These are phyloP conservation scores for Junonia oenone DNA, from an alignment of 2,888 invertebrate genomes.

Conservation along the genomic window DNA sequence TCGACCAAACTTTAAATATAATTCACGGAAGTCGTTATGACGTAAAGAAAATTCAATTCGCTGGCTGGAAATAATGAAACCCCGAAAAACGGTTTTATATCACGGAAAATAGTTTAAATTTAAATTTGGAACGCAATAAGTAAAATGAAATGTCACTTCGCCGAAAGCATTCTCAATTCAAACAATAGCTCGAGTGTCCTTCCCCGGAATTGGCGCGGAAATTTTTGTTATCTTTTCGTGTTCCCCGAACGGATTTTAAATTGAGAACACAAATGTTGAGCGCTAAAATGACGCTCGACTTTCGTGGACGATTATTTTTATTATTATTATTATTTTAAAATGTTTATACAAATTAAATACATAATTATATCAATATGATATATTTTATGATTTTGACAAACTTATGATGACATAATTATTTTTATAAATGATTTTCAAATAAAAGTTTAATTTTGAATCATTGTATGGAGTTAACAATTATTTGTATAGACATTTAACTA, in stretches of 20 bases:
- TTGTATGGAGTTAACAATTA: no score
- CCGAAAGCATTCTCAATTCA: conserved; percentile 72
- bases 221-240: conserved; percentile 79
- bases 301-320: background rate
- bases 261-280: conserved; percentile 68
- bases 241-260: conserved; percentile 77
- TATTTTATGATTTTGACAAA: no score
- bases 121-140: conserved; percentile 24
- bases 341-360: no score
- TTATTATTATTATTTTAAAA: no score
- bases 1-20: background rate
- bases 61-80: background rate
- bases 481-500: no score
- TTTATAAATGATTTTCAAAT: no score
- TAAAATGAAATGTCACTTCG: conserved; percentile 42
- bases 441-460: no score
- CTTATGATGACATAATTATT: no score
- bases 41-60: background rate
- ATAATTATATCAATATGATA: no score
- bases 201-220: conserved; percentile 74
- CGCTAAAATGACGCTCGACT: conserved; percentile 50
- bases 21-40: background rate
- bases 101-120: conserved; percentile 9
- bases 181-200: conserved; percentile 75
- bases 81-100: background rate